phyloP scores from a whole-genome alignment of 2,113 vertebrate genomes.

The Gallinago media region DNA sequence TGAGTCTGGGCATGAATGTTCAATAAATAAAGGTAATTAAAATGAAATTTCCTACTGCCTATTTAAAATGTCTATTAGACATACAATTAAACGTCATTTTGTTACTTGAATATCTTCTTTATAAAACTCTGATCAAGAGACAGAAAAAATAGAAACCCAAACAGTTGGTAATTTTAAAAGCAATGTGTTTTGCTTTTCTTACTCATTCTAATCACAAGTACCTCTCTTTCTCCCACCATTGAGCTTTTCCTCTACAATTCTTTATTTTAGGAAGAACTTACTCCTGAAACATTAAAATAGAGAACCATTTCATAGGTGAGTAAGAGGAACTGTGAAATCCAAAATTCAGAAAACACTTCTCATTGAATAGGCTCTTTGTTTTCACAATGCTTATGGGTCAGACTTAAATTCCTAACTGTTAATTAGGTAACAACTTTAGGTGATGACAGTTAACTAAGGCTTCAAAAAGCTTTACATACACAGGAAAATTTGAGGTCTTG shows the following conservation, averaged over 20 bases:
- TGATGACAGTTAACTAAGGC: background rate
- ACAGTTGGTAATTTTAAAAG: background rate
- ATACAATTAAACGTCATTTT: background rate
- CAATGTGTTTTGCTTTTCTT: background rate
- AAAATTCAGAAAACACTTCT: background rate
- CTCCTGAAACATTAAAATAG: background rate
- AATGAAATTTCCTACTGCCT: background rate
- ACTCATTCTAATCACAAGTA: background rate
- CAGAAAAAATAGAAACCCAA: background rate
- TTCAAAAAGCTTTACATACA: background rate
- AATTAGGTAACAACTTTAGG: background rate
- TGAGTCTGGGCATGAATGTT: background rate
- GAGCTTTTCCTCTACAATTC: background rate
- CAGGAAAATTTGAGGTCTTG: background rate
- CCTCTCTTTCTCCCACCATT: background rate
- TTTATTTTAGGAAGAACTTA: background rate
- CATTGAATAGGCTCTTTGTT: background rate
- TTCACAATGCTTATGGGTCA: background rate
- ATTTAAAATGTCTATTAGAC: background rate
- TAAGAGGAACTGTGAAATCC: background rate
- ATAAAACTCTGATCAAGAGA: background rate
- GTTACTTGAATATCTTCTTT: background rate
- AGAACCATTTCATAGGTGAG: background rate
- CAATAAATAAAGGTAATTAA: background rate
- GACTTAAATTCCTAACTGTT: background rate